A percentile compares a stretch with the other conserved stretches of the same genome.
phyloP scores from a whole-genome alignment of 2,888 invertebrate genomes.

The Noctua janthina region DNA sequence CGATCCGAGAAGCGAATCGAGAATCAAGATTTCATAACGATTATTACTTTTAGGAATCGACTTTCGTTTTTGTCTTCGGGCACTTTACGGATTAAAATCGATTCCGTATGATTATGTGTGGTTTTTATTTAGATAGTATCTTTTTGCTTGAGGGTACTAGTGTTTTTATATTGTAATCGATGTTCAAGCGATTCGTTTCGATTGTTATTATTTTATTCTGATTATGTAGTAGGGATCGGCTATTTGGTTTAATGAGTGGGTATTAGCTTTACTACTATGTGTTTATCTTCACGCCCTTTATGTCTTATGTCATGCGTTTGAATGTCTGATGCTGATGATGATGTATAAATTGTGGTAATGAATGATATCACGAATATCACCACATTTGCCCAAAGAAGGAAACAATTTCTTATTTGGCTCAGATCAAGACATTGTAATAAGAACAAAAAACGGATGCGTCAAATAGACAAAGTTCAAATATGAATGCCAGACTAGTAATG shows the following conservation, averaged over 20 bases:
- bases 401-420: not conserved
- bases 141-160: conserved; percentile 48
- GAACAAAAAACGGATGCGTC: not conserved
- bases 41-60: conserved; percentile 66
- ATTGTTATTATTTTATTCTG: conserved; percentile 54
- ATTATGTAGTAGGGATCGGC: conserved; percentile 35
- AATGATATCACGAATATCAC: not conserved
- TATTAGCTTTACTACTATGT: conserved; percentile 34
- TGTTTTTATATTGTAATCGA: conserved; percentile 46
- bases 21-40: conserved; percentile 66
- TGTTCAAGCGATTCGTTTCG: conserved; percentile 43
- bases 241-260: conserved; percentile 45
- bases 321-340: not conserved
- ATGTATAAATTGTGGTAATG: not conserved
- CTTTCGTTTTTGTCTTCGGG: conserved; percentile 66
- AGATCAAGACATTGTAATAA: not conserved
- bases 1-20: conserved; percentile 54
- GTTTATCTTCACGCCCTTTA: conserved; percentile 34
- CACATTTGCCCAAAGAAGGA: not conserved
- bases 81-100: conserved; percentile 65
- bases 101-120: conserved; percentile 64
- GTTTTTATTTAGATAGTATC: conserved; percentile 67
- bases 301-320: not conserved
- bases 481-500: not conserved
- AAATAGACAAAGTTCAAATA: not conserved